Evolutionary conservation across 2,888 invertebrate species (phyloP), one percentile per base, ranked within the genome.

Genomic region (Cephalotes varians): DNA sequence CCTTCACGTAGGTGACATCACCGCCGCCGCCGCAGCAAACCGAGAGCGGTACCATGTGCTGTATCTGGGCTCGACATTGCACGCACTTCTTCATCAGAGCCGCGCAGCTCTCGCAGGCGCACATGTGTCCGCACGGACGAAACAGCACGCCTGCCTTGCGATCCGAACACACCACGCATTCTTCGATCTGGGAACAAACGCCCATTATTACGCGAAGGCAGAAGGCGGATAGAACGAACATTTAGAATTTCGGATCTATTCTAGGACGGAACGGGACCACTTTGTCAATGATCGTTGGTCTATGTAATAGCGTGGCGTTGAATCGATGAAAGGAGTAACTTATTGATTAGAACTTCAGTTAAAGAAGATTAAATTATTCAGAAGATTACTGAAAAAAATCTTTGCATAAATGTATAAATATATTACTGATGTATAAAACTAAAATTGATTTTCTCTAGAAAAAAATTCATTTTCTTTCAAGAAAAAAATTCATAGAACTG

Each of bases 41-140:
- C 71, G 94, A 94, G 92, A 95, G 93, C 15, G 96, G 95, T 64
- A 96, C 94, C 95, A 96, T 96, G 91, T 96, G 96, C 88, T 97
- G 97, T 88, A 99, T 98, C 94, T 98, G 97, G 67, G 98, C 96
- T 91, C 99, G 97, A 95, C 99, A 99, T 94, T 98, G 97, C 21
- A 99, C 98, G 95, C 99, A 99, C 95, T 99, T 99, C 96, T 99
- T 99, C 98, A 99, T 99, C 91, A 99, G 96, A 87, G 97, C 97
- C 85, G 98, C 98, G 95, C 99, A 99, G 91, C 97, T 96, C 89
- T 97, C 97, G 95, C 98, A 98, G 28, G 98, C 98, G 95, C 98
- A 97, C 97, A 99, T 98, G 95, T 99, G 99, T 73, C 98, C 98
- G 95, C 99, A 99, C 37, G 99, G 99, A 90, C 98, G 97, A 96